phyloP scores from a whole-genome alignment of 2,113 vertebrate species.

The Haplochromis vanheusdeni region DNA sequence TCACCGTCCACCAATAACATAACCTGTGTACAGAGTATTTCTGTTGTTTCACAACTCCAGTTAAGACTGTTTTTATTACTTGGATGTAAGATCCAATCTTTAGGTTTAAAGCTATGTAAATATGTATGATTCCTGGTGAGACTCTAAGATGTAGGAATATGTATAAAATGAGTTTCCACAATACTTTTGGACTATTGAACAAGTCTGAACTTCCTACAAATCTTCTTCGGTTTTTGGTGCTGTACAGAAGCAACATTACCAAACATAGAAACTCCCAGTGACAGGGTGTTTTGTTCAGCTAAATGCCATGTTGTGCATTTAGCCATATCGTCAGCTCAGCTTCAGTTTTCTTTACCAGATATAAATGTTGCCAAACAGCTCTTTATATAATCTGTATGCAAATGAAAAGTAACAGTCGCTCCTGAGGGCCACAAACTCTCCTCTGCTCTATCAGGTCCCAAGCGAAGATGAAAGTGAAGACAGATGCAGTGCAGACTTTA shows the following conservation, averaged over 20 bases:
- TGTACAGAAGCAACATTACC: neutral
- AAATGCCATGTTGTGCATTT: neutral
- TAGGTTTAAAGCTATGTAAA: neutral
- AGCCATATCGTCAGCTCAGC: neutral
- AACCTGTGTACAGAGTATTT: neutral
- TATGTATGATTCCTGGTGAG: neutral
- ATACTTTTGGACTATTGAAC: neutral
- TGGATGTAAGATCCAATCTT: neutral
- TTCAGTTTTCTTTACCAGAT: neutral
- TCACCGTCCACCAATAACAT: neutral
- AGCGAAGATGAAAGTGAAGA: conserved; percentile 1
- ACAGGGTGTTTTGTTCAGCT: neutral
- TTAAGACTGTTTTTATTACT: neutral
- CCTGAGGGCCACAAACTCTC: neutral
- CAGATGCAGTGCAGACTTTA: neutral
- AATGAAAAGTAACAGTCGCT: conserved; percentile 23
- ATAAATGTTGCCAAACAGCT: neutral
- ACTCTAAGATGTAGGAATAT: neutral
- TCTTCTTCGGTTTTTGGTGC: accelerated
- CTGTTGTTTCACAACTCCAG: neutral
- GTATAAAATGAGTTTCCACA: neutral
- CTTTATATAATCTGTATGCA: neutral
- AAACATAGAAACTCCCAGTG: neutral
- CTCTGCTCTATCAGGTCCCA: neutral
- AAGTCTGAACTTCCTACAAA: neutral